phyloP scores from a whole-genome alignment of 2,888 invertebrate genomes.

The Drosophila macrothrix region DNA sequence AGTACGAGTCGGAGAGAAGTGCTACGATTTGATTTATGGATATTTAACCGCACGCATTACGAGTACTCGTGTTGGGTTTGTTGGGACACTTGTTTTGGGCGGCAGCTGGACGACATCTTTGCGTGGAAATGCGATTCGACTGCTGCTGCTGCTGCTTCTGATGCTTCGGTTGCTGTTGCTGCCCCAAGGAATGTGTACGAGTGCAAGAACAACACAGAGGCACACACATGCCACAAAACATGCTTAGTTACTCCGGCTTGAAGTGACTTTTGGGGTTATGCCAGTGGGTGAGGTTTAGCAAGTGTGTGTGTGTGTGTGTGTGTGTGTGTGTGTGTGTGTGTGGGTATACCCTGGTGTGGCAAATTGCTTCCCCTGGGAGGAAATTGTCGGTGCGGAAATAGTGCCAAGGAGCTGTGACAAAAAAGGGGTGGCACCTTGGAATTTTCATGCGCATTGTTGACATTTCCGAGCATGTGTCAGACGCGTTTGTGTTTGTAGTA shows the following conservation, averaged over 20 bases:
- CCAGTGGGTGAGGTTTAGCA: slow-evolving; percentile 29
- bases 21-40: slow-evolving; percentile 84
- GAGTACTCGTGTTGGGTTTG: slow-evolving; percentile 51
- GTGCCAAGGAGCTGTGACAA: slow-evolving; percentile 53
- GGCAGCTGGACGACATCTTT: slow-evolving; percentile 67
- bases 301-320: slow-evolving; percentile 28
- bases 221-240: slow-evolving; percentile 60
- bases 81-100: slow-evolving; percentile 62
- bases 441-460: slow-evolving; percentile 83
- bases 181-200: slow-evolving; percentile 63
- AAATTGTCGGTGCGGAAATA: slow-evolving; percentile 71
- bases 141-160: slow-evolving; percentile 16
- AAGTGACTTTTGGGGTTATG: slow-evolving; percentile 61
- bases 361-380: slow-evolving; percentile 83
- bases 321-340: slow-evolving; percentile 14
- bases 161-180: background rate
- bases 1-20: slow-evolving; percentile 37
- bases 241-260: slow-evolving; percentile 57
- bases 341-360: slow-evolving; percentile 59
- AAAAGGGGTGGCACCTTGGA: slow-evolving; percentile 67
- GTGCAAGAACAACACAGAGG: slow-evolving; percentile 24
- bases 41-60: slow-evolving; percentile 84
- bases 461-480: slow-evolving; percentile 82
- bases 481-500: slow-evolving; percentile 26
- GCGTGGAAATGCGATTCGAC: slow-evolving; percentile 55